A percentile compares a stretch with the other conserved stretches of the same genome.
phyloP scores from a whole-genome alignment of 2,113 vertebrate genomes.

The Aphyosemion australe region DNA sequence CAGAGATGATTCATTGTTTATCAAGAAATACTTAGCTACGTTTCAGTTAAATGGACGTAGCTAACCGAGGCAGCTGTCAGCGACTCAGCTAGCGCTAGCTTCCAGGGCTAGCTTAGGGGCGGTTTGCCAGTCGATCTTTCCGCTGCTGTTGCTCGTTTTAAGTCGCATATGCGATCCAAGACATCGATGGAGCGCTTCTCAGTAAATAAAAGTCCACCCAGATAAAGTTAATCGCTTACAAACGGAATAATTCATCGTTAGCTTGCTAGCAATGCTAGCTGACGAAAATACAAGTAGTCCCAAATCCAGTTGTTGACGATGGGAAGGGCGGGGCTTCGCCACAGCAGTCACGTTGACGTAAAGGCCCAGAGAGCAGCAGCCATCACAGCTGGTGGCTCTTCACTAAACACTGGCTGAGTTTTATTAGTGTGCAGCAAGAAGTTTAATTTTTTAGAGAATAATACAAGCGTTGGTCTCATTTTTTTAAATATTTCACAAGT shows the following conservation, averaged over 20 bases:
- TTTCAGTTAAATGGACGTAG: conserved; percentile 22
- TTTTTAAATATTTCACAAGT: too few species aligned
- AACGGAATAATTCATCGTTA: conserved; percentile 30
- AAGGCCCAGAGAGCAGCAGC: conserved; percentile 19
- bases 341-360: conserved; percentile 33
- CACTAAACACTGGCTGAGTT: too few species aligned
- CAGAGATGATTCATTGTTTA: conserved; percentile 59
- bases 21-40: conserved; percentile 19
- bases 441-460: too few species aligned
- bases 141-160: conserved; percentile 37
- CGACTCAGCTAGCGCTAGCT: conserved; percentile 46
- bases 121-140: conserved; percentile 30
- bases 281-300: conserved; percentile 60
- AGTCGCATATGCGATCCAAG: conserved; percentile 18
- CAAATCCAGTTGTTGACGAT: conserved; percentile 71
- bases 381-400: too few species aligned
- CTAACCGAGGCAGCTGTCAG: conserved; percentile 54
- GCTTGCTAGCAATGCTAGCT: conserved; percentile 50
- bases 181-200: conserved; percentile 2
- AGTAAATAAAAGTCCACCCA: not conserved
- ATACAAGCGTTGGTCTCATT: too few species aligned
- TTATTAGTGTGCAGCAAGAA: too few species aligned
- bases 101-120: conserved; percentile 50
- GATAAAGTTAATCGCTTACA: not conserved
- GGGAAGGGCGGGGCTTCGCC: conserved; percentile 51